Percentiles rank a stretch among this genome's conserved stretches.
Evolutionary conservation across 2,888 invertebrate genomes (phyloP).

Genomic region (Horisme vitalbata): DNA sequence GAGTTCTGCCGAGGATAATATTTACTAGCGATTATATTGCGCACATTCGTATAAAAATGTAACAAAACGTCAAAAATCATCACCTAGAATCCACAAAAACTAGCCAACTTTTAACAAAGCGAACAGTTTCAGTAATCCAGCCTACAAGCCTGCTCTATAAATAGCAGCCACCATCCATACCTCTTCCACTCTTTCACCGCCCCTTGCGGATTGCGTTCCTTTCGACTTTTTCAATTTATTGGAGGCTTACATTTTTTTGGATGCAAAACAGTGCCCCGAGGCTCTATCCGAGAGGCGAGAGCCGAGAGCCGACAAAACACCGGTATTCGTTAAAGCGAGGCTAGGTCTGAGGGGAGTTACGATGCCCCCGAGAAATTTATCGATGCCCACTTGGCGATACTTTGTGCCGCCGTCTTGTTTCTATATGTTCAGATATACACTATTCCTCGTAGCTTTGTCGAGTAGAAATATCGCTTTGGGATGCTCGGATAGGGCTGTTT

Average conservation of each 20-base stretch:
- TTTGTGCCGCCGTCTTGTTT: constrained; percentile 36
- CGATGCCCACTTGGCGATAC: constrained; percentile 60
- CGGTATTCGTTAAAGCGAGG: constrained; percentile 11
- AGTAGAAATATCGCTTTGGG: constrained; percentile 28
- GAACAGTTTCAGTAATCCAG: neutral
- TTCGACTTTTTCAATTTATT: constrained; percentile 72
- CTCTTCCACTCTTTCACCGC: constrained; percentile 50
- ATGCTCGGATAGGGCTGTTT: constrained; percentile 18
- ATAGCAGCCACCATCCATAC: neutral
- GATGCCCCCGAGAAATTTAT: constrained; percentile 65
- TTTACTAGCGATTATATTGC: no score
- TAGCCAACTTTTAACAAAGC: neutral
- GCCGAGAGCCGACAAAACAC: constrained; percentile 17
- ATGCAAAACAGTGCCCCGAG: constrained; percentile 62
- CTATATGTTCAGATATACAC: no score
- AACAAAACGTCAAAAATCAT: no score
- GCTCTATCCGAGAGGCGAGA: no score
- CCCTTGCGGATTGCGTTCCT: constrained; percentile 61
- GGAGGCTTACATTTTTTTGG: constrained; percentile 55
- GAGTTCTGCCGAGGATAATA: no score
- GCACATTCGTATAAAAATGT: no score
- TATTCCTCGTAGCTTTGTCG: constrained; percentile 25
- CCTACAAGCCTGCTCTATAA: neutral
- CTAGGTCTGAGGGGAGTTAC: constrained; percentile 53
- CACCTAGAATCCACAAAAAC: no score